Base-by-base conservation (phyloP, 2,888 invertebrate genomes). In the Chrysopilus asiliformis region DNA sequence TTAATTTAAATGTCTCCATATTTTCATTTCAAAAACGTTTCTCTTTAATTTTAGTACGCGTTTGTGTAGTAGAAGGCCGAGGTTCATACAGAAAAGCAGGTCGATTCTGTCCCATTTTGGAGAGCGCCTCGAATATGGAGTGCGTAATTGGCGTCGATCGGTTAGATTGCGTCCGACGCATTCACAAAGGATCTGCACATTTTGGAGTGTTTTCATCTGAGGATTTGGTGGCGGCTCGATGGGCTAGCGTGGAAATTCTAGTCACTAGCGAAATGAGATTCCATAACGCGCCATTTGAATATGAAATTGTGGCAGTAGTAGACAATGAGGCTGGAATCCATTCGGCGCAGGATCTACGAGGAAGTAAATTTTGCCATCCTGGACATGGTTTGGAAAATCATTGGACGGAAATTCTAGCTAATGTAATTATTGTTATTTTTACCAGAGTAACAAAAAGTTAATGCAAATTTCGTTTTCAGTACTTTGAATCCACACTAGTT, bases 131-230 rank as follows among this genome's bases (percentile, higher is more conserved):
- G 42, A 70, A 71, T 30, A 71, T 80, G 8, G 76, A 78, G 49
- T 85, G 84, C 47, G 74, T 81, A 1, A 56, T 79, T 12, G 81
- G 75, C 2, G 67, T 70, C 9, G 83, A 84, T 60, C 84, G 89
- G 43, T 65, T 86, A 45, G 79, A 83, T 52, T 93, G 91, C 51
- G 70, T 91, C 41, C 69, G 81, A 4, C 72, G 76, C 46, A 78
- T 93, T 47, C 70, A 75, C 38, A 75, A 76, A 49, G 79, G 80
- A 2, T 71, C 76, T 2, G 90, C 82, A 1, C 90, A 93, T 59
- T 79, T 91, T 51, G 79, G 85, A 0, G 77, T 84, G 9, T 74
- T 87, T 50, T 79, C 79, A 35, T 79, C 90, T 0, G 89, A 90
- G 53, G 89, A 90, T 58, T 70, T 90, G 48, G 70, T 89, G 4